Evolutionary conservation across 2,797 vertebrate genomes (phyloP), one percentile per base, ranked within the genome.

Genomic region (Sebastes itinus): DNA sequence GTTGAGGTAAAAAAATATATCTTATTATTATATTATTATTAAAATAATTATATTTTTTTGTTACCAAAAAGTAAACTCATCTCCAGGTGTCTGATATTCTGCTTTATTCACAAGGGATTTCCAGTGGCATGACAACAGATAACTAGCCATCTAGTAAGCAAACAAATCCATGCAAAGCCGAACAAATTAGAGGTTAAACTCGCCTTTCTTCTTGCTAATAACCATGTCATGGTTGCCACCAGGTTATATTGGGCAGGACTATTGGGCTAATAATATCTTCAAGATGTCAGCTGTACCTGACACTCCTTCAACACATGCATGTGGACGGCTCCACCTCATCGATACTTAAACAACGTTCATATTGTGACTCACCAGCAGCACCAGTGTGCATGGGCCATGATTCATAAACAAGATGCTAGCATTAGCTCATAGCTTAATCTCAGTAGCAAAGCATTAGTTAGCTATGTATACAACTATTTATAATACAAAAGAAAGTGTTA

Each of bases 241-340:
- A 70, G 33, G 54, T 64, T 75, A 46, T 55, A 55, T 13, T 60
- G 38, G 74, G 63, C 49, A 63, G 38, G 59, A 20, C 71, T 52
- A 38, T 38, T 38, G 5, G 42, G n/a, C 49, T 67, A 75, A 35
- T n/a, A 68, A 62, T 63, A 80, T 9, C 13, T 58, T 61, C 18
- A 7, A 58, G 23, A 60, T 72, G 63, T 38, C 64, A 83, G 33
- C 54, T 22, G 68, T 68, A 80, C 25, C 75, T 46, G 81, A 63
- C 85, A 84, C 81, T 67, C 79, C 79, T 73, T 78, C 7, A 20
- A 16, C 58, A 42, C 3, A 20, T 25, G n/a, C 62, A 68, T 87
- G 70, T 7, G 2, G 11, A 55, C 62, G 6, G 11, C 54, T 74
- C 23, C 42, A 81, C 23, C 25, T 81, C 52, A 54, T 7, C 22